Base-by-base conservation (phyloP, 2,888 invertebrate genomes). In the Lissocephala sabroskyi region DNA sequence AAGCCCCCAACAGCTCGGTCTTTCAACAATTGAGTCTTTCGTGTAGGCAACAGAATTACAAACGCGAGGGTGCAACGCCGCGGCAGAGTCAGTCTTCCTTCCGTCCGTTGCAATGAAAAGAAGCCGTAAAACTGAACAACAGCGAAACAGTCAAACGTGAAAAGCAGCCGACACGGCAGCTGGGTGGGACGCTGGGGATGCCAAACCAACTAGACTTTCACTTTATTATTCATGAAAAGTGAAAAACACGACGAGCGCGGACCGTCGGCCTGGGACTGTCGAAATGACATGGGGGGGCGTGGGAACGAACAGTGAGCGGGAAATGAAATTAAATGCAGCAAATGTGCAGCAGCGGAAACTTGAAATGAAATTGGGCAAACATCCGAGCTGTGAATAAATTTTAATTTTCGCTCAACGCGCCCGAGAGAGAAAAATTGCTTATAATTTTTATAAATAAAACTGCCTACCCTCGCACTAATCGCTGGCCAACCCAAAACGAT, bases 161-260 rank as follows among this genome's bases (percentile, higher is more conserved):
- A 50, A 44, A n/a, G 19, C 43, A 50, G 45, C 36, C 46, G 53
- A 52, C 52, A 45, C 53, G 56, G 43, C 49, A 52, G 23, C 23
- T 23, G 23, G 52, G 56, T 53, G 56, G 7, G 23, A 60, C n/a
- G n/a, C n/a, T n/a, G n/a, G 62, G 71, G 71, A 56, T 49, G 55
- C 56, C 56, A 56, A 56, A 67, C 68, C 62, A 73, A 68, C 68
- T 68, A 73, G 68, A 68, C 68, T 73, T 68, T 68, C 68, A 73
- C 68, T 68, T 73, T 68, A 73, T 68, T 68, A 68, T 68, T 68
- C 68, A 68, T 68, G 68, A 67, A 67, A 68, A 68, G 68, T 68
- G 73, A 68, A 68, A 68, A 65, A 73, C 68, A 59, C 58, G 60
- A 52, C 62, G 53, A 9, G 35, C 35, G 49, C 17, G 30, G 11